Conservation (phyloP, 1,140 invertebrate genomes). For the Zaprionus vittiger region DNA sequence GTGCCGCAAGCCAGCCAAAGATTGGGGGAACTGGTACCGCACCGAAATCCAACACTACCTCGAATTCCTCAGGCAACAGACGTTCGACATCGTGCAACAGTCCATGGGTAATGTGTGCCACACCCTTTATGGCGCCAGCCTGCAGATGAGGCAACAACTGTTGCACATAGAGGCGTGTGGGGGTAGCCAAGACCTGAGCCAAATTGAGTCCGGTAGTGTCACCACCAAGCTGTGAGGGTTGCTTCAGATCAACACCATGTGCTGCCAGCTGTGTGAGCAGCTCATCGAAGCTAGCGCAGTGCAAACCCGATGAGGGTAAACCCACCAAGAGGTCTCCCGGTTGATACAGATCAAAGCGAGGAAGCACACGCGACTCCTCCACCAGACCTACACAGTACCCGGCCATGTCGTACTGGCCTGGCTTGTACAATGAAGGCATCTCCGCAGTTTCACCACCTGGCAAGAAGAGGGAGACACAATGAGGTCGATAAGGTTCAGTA, state of each 20-base stretch:
- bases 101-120: constrained; percentile 98
- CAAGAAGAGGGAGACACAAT: background rate
- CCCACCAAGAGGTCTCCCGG: constrained; percentile 92
- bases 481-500: background rate
- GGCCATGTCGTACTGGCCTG: constrained; percentile 95
- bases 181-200: constrained; percentile 91
- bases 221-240: constrained; percentile 41
- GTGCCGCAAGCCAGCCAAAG: constrained; percentile 87
- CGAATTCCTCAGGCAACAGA: constrained; percentile 88
- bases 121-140: constrained; percentile 90
- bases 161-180: constrained; percentile 96
- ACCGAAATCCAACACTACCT: constrained; percentile 89
- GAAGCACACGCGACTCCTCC: constrained; percentile 89
- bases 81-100: constrained; percentile 95
- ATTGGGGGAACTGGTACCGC: constrained; percentile 90
- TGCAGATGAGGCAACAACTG: constrained; percentile 90
- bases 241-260: constrained; percentile 51
- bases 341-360: constrained; percentile 87
- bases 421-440: constrained; percentile 95
- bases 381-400: constrained; percentile 96
- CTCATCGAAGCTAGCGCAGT: constrained; percentile 96
- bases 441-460: constrained; percentile 97
- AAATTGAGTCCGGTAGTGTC: constrained; percentile 41
- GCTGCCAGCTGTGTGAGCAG: constrained; percentile 89
- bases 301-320: constrained; percentile 92